phyloP scores from a whole-genome alignment of 2,888 invertebrate species.

The Syrphus vitripennis region DNA sequence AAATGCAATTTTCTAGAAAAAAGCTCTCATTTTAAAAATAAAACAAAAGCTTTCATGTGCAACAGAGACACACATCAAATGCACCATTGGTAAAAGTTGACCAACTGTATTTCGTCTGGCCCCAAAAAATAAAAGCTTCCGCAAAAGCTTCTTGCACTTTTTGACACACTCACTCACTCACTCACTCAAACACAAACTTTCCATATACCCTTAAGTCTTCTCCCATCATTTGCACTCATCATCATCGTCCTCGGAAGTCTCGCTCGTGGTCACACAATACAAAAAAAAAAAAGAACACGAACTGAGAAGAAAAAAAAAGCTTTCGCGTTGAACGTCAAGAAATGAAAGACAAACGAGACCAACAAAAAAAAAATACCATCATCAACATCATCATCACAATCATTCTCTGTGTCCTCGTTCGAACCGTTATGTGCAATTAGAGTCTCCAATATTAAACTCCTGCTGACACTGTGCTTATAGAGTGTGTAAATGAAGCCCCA shows the following conservation, averaged over 20 bases:
- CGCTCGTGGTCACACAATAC: slow-evolving; percentile 1
- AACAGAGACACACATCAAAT: slow-evolving; percentile 61
- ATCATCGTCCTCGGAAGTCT: slow-evolving; percentile 30
- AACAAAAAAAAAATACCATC: slow-evolving; percentile 36
- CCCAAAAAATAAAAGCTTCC: slow-evolving; percentile 7
- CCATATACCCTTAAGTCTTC: background rate
- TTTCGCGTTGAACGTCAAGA: slow-evolving; percentile 56
- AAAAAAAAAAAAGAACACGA: background rate
- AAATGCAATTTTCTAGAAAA: slow-evolving; percentile 23
- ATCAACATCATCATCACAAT: slow-evolving; percentile 65
- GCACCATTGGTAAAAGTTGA: slow-evolving; percentile 44
- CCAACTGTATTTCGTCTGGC: slow-evolving; percentile 3
- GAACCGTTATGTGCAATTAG: slow-evolving; percentile 67
- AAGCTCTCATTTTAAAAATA: slow-evolving; percentile 7
- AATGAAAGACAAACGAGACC: slow-evolving; percentile 19
- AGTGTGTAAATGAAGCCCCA: slow-evolving; percentile 37
- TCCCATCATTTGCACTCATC: slow-evolving; percentile 24
- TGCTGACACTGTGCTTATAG: slow-evolving; percentile 40
- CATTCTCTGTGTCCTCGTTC: slow-evolving; percentile 65
- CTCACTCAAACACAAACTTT: background rate
- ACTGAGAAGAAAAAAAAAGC: slow-evolving; percentile 51
- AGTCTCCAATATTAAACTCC: slow-evolving; percentile 41
- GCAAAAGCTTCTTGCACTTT: slow-evolving; percentile 44
- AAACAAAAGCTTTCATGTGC: slow-evolving; percentile 42
- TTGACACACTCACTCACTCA: slow-evolving; percentile 1